Percentiles rank a stretch among this genome's conserved stretches.
phyloP scores from a whole-genome alignment of 2,888 invertebrate genomes.

The Mylabris sibirica region DNA sequence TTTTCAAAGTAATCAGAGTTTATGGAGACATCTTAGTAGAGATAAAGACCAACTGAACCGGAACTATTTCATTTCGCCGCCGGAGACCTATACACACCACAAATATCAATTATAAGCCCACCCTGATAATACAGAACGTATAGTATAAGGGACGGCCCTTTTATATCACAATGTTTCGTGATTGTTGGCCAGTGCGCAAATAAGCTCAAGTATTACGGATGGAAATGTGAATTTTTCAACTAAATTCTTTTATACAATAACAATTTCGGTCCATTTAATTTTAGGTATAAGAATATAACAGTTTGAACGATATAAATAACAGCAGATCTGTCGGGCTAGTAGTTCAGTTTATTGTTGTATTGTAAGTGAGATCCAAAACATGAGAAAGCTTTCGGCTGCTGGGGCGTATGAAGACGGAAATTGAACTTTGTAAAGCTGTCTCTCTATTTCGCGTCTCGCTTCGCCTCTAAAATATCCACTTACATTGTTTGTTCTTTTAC shows the following conservation, averaged over 20 bases:
- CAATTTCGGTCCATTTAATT: constrained; percentile 31
- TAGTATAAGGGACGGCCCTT: constrained; percentile 43
- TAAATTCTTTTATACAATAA: constrained; percentile 22
- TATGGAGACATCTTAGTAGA: constrained; percentile 60
- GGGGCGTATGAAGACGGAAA: constrained; percentile 48
- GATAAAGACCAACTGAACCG: constrained; percentile 59
- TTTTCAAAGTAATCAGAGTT: constrained; percentile 58
- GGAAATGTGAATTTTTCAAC: constrained; percentile 12
- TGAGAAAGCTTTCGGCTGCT: constrained; percentile 54
- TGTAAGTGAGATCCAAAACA: constrained; percentile 46
- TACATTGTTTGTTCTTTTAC: neutral
- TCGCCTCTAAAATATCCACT: constrained; percentile 20
- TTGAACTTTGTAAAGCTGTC: constrained; percentile 28
- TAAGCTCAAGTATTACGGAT: neutral
- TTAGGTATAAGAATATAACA: constrained; percentile 24
- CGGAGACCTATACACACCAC: constrained; percentile 52
- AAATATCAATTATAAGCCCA: constrained; percentile 59
- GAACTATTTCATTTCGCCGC: constrained; percentile 57
- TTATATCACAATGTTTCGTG: constrained; percentile 39
- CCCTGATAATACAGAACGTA: constrained; percentile 48
- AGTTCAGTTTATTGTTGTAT: constrained; percentile 51
- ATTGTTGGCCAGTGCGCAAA: constrained; percentile 22
- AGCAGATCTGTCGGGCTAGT: constrained; percentile 43
- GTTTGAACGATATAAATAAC: constrained; percentile 44
- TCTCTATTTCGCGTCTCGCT: neutral